Evolutionary conservation across 2,113 vertebrate species (phyloP).

Genomic region (Nothobranchius furzeri): DNA sequence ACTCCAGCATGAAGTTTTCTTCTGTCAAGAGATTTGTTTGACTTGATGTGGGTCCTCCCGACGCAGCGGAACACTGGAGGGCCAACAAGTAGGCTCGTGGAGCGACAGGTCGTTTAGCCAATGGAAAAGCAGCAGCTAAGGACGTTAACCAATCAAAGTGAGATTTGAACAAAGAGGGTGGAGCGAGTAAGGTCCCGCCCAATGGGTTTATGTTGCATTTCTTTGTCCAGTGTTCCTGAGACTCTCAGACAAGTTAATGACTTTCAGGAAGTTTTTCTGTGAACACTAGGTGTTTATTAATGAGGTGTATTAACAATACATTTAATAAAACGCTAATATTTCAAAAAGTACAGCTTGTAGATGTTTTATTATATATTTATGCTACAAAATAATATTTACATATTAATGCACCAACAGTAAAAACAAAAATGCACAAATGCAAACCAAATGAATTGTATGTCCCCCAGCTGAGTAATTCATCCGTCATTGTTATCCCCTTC

Average conservation of each 20-base stretch:
- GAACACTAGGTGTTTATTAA: no score
- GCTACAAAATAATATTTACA: no score
- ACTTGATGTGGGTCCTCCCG: conserved; percentile 64
- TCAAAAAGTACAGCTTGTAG: no score
- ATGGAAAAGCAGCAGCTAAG: conserved; percentile 27
- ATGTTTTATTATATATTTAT: background rate
- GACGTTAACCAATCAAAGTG: conserved; percentile 52
- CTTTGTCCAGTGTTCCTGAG: conserved; percentile 67
- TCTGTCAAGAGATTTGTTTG: conserved; percentile 62
- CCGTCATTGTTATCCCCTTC: background rate
- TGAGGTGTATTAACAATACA: no score
- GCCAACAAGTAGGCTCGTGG: background rate
- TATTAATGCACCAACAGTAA: no score
- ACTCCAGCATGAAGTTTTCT: conserved; percentile 74
- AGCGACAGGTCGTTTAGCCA: conserved; percentile 53
- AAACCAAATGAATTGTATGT: background rate
- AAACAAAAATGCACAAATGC: background rate
- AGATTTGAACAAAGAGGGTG: conserved; percentile 13
- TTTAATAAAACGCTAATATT: no score
- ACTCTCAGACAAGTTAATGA: background rate
- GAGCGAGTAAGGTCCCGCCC: conserved; percentile 24
- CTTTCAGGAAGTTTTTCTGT: background rate
- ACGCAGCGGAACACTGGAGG: conserved; percentile 54
- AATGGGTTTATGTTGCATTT: conserved; percentile 52
- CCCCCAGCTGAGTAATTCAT: background rate